Evolutionary conservation across 2,888 invertebrate genomes (phyloP), one percentile per base, ranked within the genome.

Genomic region (Cyaniris semiargus): DNA sequence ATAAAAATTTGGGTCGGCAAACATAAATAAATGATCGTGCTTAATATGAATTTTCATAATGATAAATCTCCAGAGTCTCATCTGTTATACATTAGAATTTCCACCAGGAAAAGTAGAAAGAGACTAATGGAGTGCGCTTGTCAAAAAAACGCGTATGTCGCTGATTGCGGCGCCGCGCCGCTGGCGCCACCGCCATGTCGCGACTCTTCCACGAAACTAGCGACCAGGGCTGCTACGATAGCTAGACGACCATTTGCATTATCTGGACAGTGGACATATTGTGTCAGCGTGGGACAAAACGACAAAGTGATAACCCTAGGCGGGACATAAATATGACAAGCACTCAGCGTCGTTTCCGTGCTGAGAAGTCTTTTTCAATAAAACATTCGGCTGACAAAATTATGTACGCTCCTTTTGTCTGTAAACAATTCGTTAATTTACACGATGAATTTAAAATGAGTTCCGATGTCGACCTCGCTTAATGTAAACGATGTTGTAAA

Each of bases 181-280:
- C 78, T 88, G 93, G 93, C 93, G 93, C 93, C 93, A 85, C 76
- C 77, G 84, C 82, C 83, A 85, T 84, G 79, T 85, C 85, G 80
- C 83, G 85, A 83, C 85, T 88, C 85, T 93, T 93, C 92, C 91
- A 89, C 89, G 92, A 93, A 93, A 81, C 82, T 79, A 81, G 86
- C 82, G 84, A 31, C 6, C 18, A 66, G 66, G 66, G 27, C 27
- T 66, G 27, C 15, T 15, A 31, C 66, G 10, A 44, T 13, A 44
- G 0, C 4, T 66, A 66, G 13, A 66, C 13, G 23, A 66, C 60
- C 21, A 23, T 66, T 66, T 23, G 23, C 13, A n/a, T n/a, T n/a
- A 13, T 23, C 60, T 60, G 15, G 53, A 53, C 4, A 21, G 8
- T 23, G 58, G 56, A 56, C n/a, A 21, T 21, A 21, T 21, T 7